phyloP scores from a whole-genome alignment of 2,113 vertebrate species.

The Pleuronectes platessa region DNA sequence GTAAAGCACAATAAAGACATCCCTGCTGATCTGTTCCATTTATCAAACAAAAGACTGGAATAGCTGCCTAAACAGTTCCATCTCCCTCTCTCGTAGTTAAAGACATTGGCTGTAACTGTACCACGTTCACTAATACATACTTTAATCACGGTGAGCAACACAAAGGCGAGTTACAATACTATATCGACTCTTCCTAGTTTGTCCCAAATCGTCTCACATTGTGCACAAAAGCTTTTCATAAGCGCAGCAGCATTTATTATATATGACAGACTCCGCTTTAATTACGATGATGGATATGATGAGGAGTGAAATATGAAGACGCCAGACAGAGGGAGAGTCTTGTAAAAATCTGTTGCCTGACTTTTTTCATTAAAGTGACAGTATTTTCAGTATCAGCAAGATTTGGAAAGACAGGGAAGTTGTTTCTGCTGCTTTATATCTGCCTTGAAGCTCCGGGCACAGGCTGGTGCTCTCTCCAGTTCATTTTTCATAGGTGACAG shows the following conservation, averaged over 20 bases:
- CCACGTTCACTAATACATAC: no score
- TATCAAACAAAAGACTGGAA: conserved; percentile 7
- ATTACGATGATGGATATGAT: no score
- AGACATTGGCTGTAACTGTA: neutral
- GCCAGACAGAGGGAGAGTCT: no score
- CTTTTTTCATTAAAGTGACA: neutral
- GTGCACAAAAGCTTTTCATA: no score
- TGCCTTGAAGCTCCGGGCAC: neutral
- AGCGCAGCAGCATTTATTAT: no score
- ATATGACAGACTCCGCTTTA: no score
- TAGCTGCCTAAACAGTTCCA: neutral
- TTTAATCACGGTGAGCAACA: no score
- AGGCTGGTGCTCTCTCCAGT: neutral
- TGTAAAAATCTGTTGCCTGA: no score
- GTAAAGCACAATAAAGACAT: neutral
- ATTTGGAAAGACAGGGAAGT: neutral
- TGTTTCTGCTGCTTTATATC: neutral
- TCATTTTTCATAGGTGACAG: neutral
- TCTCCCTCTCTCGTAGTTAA: neutral
- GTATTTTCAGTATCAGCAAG: neutral
- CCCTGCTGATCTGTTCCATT: neutral
- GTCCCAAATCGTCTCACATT: no score
- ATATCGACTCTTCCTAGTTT: no score
- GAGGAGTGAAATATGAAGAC: no score
- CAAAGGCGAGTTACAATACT: no score